These are phyloP conservation scores for Pristionchus arcanus DNA, from an alignment of 2,888 invertebrate species.

Conservation along the genomic window DNA sequence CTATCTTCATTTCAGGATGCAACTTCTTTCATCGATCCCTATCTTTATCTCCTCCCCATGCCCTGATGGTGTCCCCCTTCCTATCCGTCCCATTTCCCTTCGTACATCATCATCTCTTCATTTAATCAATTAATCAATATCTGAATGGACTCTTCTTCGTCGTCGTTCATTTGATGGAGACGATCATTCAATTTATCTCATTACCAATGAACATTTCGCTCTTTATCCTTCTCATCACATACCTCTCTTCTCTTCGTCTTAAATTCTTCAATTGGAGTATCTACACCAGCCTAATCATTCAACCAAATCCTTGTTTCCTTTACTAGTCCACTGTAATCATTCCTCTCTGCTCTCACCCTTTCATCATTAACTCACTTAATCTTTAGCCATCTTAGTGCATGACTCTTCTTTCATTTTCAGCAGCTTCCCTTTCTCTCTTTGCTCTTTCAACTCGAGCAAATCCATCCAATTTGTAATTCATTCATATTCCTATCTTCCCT, in stretches of 20 bases:
- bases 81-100: constrained; percentile 3
- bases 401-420: constrained; percentile 90
- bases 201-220: constrained; percentile 10
- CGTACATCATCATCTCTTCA: neutral
- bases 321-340: constrained; percentile 79
- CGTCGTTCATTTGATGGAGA: constrained; percentile 49
- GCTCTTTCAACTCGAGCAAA: constrained; percentile 85
- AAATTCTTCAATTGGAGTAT: constrained; percentile 86
- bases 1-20: constrained; percentile 2
- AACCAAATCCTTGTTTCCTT: constrained; percentile 85
- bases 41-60: constrained; percentile 23
- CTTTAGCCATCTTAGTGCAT: constrained; percentile 83
- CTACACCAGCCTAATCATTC: constrained; percentile 91
- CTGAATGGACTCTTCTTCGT: constrained; percentile 39
- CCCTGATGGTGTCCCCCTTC: neutral
- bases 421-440: constrained; percentile 87
- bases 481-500: neutral
- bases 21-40: constrained; percentile 32
- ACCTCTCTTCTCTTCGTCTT: constrained; percentile 58
- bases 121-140: neutral
- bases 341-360: neutral
- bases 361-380: constrained; percentile 82
- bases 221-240: neutral
- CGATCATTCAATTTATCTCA: constrained; percentile 30
- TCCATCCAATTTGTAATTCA: constrained; percentile 79